Percentiles rank a stretch among this genome's conserved stretches.
Conservation (phyloP, 2,113 vertebrate species). For the Rhizomys pruinosus region DNA sequence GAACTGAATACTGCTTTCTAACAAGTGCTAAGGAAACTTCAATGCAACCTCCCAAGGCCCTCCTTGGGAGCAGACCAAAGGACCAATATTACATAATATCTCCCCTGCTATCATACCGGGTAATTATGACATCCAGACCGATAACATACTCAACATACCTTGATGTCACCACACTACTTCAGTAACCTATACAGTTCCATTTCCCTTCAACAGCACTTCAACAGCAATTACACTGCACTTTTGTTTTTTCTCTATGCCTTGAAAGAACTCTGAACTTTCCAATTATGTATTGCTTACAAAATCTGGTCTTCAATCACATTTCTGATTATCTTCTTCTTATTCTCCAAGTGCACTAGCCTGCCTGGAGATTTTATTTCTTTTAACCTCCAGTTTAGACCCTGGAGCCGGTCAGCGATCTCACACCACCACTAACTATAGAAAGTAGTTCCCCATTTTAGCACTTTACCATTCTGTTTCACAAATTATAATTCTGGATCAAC, state of each 20-base stretch:
- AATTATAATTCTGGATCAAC: constrained; percentile 51
- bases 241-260: constrained; percentile 1
- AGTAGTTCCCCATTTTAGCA: constrained; percentile 29
- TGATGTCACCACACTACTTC: background rate
- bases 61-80: background rate
- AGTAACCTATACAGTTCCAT: constrained; percentile 36
- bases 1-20: constrained; percentile 17
- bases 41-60: background rate
- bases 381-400: background rate
- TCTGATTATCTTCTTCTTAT: constrained; percentile 51
- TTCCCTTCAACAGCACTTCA: constrained; percentile 41
- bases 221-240: background rate
- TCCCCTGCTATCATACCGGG: background rate
- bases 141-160: constrained; percentile 10
- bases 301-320: constrained; percentile 33
- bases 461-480: background rate
- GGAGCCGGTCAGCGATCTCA: background rate
- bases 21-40: constrained; percentile 3
- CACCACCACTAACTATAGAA: background rate
- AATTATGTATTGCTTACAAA: constrained; percentile 49
- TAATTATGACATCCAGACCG: constrained; percentile 12
- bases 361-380: constrained; percentile 15
- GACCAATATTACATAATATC: background rate
- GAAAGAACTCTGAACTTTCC: constrained; percentile 51
- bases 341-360: constrained; percentile 15